phyloP scores from a whole-genome alignment of 2,888 invertebrate species.

The Agriopis aurantiaria region DNA sequence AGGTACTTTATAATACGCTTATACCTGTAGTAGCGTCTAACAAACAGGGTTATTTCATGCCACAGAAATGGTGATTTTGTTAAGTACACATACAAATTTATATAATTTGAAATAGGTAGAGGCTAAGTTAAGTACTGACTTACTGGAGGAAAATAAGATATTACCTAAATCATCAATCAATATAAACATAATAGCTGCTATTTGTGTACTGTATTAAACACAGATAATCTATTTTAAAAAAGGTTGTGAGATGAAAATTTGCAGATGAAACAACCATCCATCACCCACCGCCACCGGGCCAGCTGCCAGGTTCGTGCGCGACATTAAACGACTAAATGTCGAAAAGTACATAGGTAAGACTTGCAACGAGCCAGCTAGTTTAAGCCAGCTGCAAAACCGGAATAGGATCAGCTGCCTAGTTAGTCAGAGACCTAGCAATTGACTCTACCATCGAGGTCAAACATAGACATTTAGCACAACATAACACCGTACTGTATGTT shows the following conservation, averaged over 20 bases:
- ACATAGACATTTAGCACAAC: constrained; percentile 18
- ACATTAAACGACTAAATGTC: constrained; percentile 10
- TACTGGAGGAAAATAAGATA: constrained; percentile 1
- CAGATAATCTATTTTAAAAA: neutral
- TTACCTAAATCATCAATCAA: neutral
- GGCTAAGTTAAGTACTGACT: neutral
- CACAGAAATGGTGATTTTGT: neutral
- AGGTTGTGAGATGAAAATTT: neutral
- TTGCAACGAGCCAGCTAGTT: constrained; percentile 55
- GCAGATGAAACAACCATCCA: neutral
- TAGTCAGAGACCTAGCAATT: constrained; percentile 23
- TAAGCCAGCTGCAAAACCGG: constrained; percentile 62
- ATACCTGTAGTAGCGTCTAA: constrained; percentile 42
- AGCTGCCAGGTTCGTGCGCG: constrained; percentile 17
- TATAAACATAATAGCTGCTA: too few species aligned
- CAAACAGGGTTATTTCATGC: neutral
- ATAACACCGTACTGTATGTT: constrained; percentile 5
- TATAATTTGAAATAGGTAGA: neutral
- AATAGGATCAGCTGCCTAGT: constrained; percentile 56
- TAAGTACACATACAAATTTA: neutral
- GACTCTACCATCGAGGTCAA: constrained; percentile 34
- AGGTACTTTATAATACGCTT: neutral
- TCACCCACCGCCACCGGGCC: constrained; percentile 5
- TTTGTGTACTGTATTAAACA: neutral
- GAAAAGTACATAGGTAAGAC: constrained; percentile 19